Evolutionary conservation across 2,113 vertebrate genomes (phyloP).

Genomic region (Procavia capensis): DNA sequence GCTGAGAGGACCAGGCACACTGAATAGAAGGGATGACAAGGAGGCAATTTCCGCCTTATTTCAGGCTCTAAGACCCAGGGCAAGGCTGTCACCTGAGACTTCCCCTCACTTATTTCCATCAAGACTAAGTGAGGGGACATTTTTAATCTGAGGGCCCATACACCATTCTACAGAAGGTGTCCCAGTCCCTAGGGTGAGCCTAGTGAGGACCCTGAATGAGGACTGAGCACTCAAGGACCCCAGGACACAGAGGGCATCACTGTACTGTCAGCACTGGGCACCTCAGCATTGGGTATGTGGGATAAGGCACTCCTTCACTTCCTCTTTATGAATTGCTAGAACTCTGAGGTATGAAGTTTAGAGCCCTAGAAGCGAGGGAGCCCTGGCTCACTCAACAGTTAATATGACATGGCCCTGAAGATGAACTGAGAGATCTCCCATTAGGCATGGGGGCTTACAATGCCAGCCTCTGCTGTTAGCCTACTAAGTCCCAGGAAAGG

Average conservation of each 20-base stretch:
- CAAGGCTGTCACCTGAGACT: neutral
- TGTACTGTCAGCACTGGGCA: neutral
- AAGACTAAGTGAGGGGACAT: neutral
- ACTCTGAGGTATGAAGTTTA: neutral
- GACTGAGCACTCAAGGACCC: neutral
- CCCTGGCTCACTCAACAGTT: neutral
- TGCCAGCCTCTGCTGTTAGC: neutral
- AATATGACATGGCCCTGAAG: neutral
- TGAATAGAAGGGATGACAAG: neutral
- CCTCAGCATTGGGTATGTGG: neutral
- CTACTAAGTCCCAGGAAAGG: neutral
- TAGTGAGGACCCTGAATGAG: neutral
- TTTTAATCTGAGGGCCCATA: neutral
- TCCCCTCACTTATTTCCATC: neutral
- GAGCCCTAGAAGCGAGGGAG: neutral
- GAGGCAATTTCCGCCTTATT: neutral
- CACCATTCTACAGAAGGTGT: neutral
- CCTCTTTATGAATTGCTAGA: neutral
- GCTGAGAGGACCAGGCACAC: too few relatives aligned
- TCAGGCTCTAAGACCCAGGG: neutral
- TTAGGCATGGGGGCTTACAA: neutral
- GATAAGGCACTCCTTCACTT: neutral
- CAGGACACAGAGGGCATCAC: neutral
- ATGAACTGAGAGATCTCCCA: neutral
- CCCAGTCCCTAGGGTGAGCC: neutral